phyloP scores from a whole-genome alignment of 2,113 vertebrate genomes.

The Phalacrocorax brasilianus region DNA sequence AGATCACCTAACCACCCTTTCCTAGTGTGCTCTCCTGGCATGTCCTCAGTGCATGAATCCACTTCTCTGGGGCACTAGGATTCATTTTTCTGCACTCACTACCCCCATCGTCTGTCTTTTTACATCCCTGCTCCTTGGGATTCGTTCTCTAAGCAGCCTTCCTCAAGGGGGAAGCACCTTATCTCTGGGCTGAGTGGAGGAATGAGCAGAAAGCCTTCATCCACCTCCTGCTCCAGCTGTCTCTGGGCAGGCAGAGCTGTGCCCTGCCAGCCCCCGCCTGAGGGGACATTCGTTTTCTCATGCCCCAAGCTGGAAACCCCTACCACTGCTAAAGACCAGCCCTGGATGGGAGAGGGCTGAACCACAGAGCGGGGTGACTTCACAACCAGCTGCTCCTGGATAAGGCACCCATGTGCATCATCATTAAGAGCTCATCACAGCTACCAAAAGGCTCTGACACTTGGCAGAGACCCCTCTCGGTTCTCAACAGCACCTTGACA shows the following conservation, averaged over 20 bases:
- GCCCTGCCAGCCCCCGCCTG: background rate
- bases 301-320: background rate
- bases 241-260: background rate
- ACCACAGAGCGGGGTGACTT: background rate
- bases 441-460: background rate
- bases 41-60: background rate
- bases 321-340: background rate
- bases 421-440: background rate
- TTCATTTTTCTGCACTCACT: background rate
- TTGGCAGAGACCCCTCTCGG: background rate
- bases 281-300: background rate
- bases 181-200: background rate
- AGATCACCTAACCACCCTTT: background rate
- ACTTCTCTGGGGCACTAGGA: background rate
- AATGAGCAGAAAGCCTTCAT: background rate
- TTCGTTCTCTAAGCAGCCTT: background rate
- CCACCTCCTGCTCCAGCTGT: background rate
- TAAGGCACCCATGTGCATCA: background rate
- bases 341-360: background rate
- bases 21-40: background rate
- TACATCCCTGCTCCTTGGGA: background rate
- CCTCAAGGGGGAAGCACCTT: background rate
- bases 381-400: background rate
- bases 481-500: background rate
- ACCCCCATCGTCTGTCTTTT: background rate